Evolutionary conservation across 2,888 invertebrate genomes (phyloP).

Genomic region (Masnerella sp.): DNA sequence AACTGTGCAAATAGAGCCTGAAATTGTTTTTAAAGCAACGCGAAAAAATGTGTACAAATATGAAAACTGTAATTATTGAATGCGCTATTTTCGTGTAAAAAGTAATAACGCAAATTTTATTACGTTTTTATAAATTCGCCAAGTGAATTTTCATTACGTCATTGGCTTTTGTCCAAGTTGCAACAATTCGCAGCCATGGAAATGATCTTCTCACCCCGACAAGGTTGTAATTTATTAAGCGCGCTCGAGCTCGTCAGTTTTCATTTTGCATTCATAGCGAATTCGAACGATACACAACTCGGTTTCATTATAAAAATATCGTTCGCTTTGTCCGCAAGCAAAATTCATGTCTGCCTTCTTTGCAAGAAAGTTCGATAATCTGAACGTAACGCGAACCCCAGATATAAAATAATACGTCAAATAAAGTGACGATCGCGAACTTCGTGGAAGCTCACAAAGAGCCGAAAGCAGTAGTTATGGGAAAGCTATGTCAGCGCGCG

Average conservation of each 20-base stretch:
- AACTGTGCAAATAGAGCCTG: conserved; percentile 3
- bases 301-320: conserved; percentile 14
- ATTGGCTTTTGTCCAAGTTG: too few relatives aligned
- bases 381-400: conserved; percentile 51
- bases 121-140: too few relatives aligned
- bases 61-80: conserved; percentile 11
- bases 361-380: conserved; percentile 58
- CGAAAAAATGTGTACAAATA: conserved; percentile 5
- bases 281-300: conserved; percentile 10
- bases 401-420: conserved; percentile 51
- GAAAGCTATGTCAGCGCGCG: conserved; percentile 64
- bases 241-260: conserved; percentile 6
- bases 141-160: too few relatives aligned
- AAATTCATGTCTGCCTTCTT: conserved; percentile 18
- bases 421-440: conserved; percentile 52
- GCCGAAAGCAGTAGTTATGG: conserved; percentile 36
- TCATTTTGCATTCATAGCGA: neutral
- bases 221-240: too few relatives aligned
- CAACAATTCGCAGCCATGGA: too few relatives aligned
- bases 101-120: too few relatives aligned
- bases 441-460: conserved; percentile 30
- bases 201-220: too few relatives aligned
- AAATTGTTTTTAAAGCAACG: conserved; percentile 7
- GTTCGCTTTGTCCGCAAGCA: neutral
- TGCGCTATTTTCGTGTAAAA: neutral